Evolutionary conservation across 92 coral and sea anemone genomes (phyloP), one percentile per base, ranked within the genome.

Genomic region (Palythoa grandiflora): DNA sequence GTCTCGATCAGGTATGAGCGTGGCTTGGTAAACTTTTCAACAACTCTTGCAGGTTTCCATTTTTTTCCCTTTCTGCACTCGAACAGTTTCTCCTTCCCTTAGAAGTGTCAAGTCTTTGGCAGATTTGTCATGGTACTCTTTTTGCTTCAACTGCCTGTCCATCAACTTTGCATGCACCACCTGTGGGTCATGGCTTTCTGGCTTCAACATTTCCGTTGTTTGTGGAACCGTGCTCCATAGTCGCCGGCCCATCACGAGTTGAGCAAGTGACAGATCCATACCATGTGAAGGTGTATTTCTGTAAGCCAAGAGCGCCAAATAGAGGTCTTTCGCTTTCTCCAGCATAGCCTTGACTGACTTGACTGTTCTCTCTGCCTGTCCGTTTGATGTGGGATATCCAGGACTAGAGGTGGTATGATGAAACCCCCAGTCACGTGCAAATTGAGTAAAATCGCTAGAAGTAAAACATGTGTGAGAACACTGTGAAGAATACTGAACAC

Each of bases 1-100:
- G 90, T 87, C 47, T 78, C 78, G 36, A 87, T 74, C 87, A 50
- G 68, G 68, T 57, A 80, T 12, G 87, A 73, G 47, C 75, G 72
- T 7, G 68, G 80, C 68, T 73, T 55, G 19, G 87, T 53, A 55
- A 80, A 87, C 52, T 53, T 39, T 13, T 78, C 51, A 79, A 71
- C 71, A 17, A 71, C 87, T 40, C 63, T 74, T 35, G 73, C 73
- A 68, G 73, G 73, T 68, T 68, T 68, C 73, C 73, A 17, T 28
- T 28, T 68, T 68, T 35, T 68, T 68, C 37, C 37, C 73, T 19
- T 20, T 68, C 73, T 20, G 73, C 73, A 68, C 73, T 35, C 73
- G 20, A 68, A 68, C 73, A 68, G 73, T 68, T 35, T 68, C 73
- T 68, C 73, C 73, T 68, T 68, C 37, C 73, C 9, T 68, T 68